Evolutionary conservation across 2,888 invertebrate species (phyloP).

Genomic region (Hermaeophaga mercurialis): DNA sequence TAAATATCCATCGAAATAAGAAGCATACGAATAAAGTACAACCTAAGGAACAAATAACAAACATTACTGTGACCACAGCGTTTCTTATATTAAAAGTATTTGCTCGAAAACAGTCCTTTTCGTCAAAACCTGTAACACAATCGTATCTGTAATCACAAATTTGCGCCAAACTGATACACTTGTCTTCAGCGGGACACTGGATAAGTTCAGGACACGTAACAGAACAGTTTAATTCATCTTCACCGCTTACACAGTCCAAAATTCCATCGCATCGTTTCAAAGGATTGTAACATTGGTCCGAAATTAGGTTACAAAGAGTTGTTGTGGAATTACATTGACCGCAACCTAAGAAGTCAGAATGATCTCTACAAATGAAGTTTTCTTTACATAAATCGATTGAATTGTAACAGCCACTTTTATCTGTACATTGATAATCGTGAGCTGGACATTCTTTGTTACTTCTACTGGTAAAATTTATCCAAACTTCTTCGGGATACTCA

Average conservation of each 20-base stretch:
- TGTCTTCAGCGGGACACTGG: constrained; percentile 28
- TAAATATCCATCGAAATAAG: constrained; percentile 30
- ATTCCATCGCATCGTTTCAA: constrained; percentile 28
- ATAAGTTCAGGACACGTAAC: constrained; percentile 25
- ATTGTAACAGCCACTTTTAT: constrained; percentile 32
- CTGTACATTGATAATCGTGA: constrained; percentile 31
- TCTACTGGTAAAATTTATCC: constrained; percentile 25
- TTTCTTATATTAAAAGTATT: not conserved
- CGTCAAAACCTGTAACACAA: constrained; percentile 30
- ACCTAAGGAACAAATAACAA: constrained; percentile 30
- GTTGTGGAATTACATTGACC: constrained; percentile 23
- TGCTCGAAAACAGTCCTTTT: constrained; percentile 22
- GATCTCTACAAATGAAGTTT: constrained; percentile 30
- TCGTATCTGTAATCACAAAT: constrained; percentile 27
- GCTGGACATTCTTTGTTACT: constrained; percentile 19
- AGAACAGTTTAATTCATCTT: constrained; percentile 34
- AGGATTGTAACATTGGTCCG: constrained; percentile 16
- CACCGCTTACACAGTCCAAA: constrained; percentile 30
- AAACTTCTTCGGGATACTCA: constrained; percentile 1
- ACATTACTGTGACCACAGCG: constrained; percentile 16
- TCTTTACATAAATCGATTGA: constrained; percentile 17
- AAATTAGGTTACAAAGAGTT: constrained; percentile 19
- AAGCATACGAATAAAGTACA: constrained; percentile 29
- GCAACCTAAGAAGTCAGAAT: constrained; percentile 30
- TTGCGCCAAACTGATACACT: constrained; percentile 27